A percentile compares a stretch with the other conserved stretches of the same genome.
Conservation (phyloP, 2,888 invertebrate genomes). For the Byasa hedistus region DNA sequence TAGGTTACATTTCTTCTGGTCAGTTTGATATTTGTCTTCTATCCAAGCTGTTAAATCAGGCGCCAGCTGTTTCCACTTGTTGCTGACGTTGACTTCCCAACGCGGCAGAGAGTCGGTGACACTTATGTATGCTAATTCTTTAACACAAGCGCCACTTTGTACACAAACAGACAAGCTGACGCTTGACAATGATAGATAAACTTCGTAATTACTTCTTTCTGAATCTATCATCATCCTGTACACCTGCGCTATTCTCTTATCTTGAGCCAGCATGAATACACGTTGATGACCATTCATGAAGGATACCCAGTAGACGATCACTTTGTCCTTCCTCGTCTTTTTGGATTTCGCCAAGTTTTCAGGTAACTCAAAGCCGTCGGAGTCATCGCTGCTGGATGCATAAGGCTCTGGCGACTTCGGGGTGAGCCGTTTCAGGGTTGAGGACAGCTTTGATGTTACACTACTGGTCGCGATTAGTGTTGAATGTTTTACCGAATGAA, state of each 20-base stretch:
- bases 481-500: conserved; percentile 83
- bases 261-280: conserved; percentile 87
- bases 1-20: conserved; percentile 85
- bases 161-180: conserved; percentile 82
- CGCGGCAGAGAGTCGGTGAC: conserved; percentile 85
- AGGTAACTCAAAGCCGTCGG: conserved; percentile 67
- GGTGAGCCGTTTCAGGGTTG: conserved; percentile 75
- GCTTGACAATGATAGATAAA: conserved; percentile 85
- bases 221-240: conserved; percentile 81
- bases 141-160: conserved; percentile 59
- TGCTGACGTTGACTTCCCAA: conserved; percentile 90
- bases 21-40: conserved; percentile 87
- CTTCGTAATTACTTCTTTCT: conserved; percentile 84
- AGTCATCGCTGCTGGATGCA: conserved; percentile 82
- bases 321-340: conserved; percentile 86
- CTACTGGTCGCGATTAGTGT: conserved; percentile 67
- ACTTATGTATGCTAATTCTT: conserved; percentile 85
- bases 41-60: conserved; percentile 89
- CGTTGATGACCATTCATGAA: conserved; percentile 87
- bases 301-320: conserved; percentile 89
- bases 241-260: conserved; percentile 83
- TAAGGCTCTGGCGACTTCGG: conserved; percentile 75
- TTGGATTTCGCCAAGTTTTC: conserved; percentile 76
- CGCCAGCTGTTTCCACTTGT: conserved; percentile 88
- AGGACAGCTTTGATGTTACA: conserved; percentile 78